These are phyloP conservation scores for Idaea aversata DNA, from an alignment of 2,888 invertebrate genomes.

Conservation along the genomic window DNA sequence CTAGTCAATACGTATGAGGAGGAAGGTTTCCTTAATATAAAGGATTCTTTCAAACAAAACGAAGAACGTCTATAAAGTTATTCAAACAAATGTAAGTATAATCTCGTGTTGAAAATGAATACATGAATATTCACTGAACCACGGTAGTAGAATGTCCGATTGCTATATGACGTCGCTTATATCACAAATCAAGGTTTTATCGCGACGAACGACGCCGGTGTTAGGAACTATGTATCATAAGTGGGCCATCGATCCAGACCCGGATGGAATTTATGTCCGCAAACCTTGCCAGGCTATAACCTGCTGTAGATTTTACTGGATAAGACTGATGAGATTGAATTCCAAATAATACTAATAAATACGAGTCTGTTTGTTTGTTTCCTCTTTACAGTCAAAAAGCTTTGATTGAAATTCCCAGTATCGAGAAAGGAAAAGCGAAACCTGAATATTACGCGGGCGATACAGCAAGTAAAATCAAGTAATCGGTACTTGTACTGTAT, in stretches of 20 bases:
- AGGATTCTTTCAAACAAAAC: no score
- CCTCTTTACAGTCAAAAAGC: not conserved
- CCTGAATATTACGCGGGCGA: no score
- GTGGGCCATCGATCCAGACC: conserved; percentile 55
- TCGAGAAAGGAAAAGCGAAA: no score
- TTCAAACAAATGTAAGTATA: no score
- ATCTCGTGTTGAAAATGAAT: not conserved
- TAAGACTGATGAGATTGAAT: conserved; percentile 14
- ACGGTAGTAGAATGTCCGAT: not conserved
- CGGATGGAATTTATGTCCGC: conserved; percentile 59
- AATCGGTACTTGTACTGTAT: no score
- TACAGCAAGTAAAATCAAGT: no score
- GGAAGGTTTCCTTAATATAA: no score
- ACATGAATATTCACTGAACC: not conserved
- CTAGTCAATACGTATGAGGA: no score
- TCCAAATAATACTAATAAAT: not conserved
- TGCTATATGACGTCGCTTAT: conserved; percentile 19
- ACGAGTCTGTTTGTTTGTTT: not conserved
- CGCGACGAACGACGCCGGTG: conserved; percentile 37
- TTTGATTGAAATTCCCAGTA: not conserved
- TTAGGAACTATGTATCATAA: conserved; percentile 65
- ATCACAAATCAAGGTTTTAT: conserved; percentile 57
- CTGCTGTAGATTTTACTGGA: conserved; percentile 27
- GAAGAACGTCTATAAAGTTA: no score
- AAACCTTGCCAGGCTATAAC: conserved; percentile 25